Evolutionary conservation across 2,888 invertebrate genomes (phyloP).

Genomic region (Cheiracanthium punctorium): DNA sequence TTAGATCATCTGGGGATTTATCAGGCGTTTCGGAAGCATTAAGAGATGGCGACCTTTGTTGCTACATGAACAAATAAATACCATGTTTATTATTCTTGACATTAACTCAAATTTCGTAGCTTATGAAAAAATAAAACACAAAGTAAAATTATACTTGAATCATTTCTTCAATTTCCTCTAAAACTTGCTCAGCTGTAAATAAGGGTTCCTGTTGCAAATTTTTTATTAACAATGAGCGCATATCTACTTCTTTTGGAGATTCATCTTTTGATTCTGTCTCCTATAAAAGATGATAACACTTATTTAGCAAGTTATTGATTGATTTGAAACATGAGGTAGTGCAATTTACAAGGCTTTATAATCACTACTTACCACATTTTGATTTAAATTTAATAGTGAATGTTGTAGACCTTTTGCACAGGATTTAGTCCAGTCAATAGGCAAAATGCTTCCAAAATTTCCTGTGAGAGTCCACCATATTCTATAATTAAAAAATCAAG

Average conservation of each 20-base stretch:
- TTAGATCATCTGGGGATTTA: conserved; percentile 62
- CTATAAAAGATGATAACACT: conserved; percentile 31
- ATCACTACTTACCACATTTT: conserved; percentile 79
- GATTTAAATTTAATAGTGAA: conserved; percentile 91
- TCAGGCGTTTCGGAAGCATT: conserved; percentile 52
- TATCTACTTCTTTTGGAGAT: conserved; percentile 95
- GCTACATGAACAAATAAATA: conserved; percentile 32
- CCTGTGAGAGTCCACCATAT: conserved; percentile 99
- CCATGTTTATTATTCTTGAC: too few relatives aligned
- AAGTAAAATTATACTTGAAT: too few relatives aligned
- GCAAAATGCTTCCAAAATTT: conserved; percentile 98
- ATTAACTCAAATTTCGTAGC: too few relatives aligned
- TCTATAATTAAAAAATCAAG: conserved; percentile 79
- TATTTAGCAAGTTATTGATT: too few relatives aligned
- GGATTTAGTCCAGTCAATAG: conserved; percentile 99
- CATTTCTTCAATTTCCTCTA: conserved; percentile 99
- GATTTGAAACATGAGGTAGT: too few relatives aligned
- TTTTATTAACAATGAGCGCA: conserved; percentile 94
- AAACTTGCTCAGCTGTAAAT: conserved; percentile 97
- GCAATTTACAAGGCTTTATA: background rate
- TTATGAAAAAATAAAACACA: too few relatives aligned
- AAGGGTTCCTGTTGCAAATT: conserved; percentile 82
- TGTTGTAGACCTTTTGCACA: conserved; percentile 96
- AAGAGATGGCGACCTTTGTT: conserved; percentile 58
- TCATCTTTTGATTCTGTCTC: conserved; percentile 71